Percentiles rank a stretch among this genome's conserved stretches.
These are phyloP conservation scores for Chelonia mydas DNA, from an alignment of 2,797 vertebrate genomes.

Conservation along the genomic window DNA sequence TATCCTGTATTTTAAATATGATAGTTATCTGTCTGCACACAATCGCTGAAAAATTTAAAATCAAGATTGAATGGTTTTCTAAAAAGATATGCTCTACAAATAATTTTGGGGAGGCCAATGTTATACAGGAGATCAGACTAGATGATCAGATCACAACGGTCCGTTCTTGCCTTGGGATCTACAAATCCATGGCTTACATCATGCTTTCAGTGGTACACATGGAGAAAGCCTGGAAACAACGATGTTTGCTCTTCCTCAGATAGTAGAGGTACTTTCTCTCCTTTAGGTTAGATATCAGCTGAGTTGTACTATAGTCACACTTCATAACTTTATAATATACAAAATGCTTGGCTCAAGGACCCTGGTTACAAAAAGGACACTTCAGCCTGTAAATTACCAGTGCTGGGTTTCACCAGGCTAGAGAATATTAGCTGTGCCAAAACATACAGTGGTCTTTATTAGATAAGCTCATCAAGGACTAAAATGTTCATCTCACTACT, in stretches of 20 bases:
- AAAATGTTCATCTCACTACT: rapidly evolving
- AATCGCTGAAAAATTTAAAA: not conserved
- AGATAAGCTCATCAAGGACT: not conserved
- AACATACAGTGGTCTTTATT: not conserved
- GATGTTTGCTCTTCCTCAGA: not conserved
- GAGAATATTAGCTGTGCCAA: not conserved
- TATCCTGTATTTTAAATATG: not conserved
- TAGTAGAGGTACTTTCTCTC: not conserved
- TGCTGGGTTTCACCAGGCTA: not conserved
- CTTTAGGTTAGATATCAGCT: not conserved
- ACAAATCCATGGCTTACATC: not conserved
- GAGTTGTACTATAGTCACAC: not conserved
- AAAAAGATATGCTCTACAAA: not conserved
- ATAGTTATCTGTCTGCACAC: not conserved
- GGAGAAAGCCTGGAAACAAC: not conserved
- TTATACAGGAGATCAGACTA: not conserved
- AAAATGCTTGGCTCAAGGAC: not conserved
- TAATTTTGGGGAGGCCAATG: not conserved
- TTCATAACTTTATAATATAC: not conserved
- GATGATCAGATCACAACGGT: too few relatives aligned
- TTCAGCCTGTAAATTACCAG: not conserved
- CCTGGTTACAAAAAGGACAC: not conserved
- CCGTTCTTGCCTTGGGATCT: not conserved
- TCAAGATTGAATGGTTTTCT: not conserved
- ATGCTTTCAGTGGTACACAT: not conserved